A percentile compares a stretch with the other conserved stretches of the same genome.
These are phyloP conservation scores for Podotricha telesiphe DNA, from an alignment of 2,888 invertebrate species.

Conservation along the genomic window DNA sequence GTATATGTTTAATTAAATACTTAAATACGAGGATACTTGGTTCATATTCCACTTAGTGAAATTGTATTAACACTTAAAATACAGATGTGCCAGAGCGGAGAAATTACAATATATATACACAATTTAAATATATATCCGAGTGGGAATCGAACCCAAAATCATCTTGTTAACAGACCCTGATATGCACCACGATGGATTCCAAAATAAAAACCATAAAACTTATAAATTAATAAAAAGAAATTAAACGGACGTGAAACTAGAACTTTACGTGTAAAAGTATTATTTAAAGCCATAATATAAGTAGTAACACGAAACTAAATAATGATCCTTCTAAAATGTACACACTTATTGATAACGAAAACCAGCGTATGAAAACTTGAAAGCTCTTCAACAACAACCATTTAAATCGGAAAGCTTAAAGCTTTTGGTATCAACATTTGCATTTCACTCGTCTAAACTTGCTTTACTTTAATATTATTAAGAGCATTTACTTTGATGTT, in stretches of 20 bases:
- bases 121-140: no score
- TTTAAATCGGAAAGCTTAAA: conserved; percentile 14
- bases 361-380: conserved; percentile 1
- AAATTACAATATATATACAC: no score
- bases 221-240: not conserved
- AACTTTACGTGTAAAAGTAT: not conserved
- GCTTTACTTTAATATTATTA: conserved; percentile 24
- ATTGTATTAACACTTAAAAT: no score
- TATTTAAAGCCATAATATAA: not conserved
- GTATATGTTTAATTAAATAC: no score
- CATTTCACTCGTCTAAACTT: conserved; percentile 29
- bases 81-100: no score
- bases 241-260: not conserved
- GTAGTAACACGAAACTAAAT: not conserved
- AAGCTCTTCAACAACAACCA: conserved; percentile 18
- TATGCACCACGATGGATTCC: no score
- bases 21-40: no score
- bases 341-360: conserved; percentile 5
- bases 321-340: not conserved
- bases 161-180: no score
- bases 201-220: not conserved
- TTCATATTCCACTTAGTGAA: no score
- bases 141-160: no score
- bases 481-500: conserved; percentile 33
- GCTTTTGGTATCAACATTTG: conserved; percentile 23